Base-by-base conservation (phyloP, 2,797 vertebrate genomes). In the Psittacula echo region DNA sequence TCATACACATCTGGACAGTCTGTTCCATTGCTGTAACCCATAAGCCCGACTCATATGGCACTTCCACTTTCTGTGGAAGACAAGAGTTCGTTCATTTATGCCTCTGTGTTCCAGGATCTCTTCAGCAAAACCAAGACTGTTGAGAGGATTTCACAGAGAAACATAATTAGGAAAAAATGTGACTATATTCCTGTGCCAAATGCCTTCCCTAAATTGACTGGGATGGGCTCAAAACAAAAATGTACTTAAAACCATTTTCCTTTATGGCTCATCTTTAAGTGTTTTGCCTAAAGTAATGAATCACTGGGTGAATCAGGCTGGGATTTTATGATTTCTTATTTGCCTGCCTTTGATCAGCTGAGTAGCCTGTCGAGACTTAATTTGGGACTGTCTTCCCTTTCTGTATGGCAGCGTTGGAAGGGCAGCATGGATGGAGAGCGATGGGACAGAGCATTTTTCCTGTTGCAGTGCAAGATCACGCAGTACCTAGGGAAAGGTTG, bases 111-210 rank as follows among this genome's bases (percentile, higher is more conserved):
- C 68, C 82, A 73, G 64, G 83, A 88, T 85, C 85, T 85, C 51
- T 94, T 96, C 42, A 74, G 79, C 71, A 87, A 90, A 96, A 81
- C 66, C 2, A 3, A 60, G 91, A 65, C 76, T 66, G 61, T 77
- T 5, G 29, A 96, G 93, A 93, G 50, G 65, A 89, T 96, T 96
- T 96, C 74, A 90, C 76, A 94, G 89, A 94, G 81, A 94, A 95
- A 89, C 92, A 90, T 78, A 95, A 94, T 95, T 90, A 88, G 61
- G 88, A 94, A 96, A 95, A 95, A 96, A 95, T 96, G 90, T 87
- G 88, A 75, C 83, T 91, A 8, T 92, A 74, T 85, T 90, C 84
- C 74, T 93, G 19, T 95, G 85, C 95, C 95, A 93, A 78, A 89
- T 94, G 81, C 76, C 83, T 91, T 90, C 80, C 79, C 53, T 93